phyloP scores from a whole-genome alignment of 2,113 vertebrate genomes.

The Peromyscus polionotus region DNA sequence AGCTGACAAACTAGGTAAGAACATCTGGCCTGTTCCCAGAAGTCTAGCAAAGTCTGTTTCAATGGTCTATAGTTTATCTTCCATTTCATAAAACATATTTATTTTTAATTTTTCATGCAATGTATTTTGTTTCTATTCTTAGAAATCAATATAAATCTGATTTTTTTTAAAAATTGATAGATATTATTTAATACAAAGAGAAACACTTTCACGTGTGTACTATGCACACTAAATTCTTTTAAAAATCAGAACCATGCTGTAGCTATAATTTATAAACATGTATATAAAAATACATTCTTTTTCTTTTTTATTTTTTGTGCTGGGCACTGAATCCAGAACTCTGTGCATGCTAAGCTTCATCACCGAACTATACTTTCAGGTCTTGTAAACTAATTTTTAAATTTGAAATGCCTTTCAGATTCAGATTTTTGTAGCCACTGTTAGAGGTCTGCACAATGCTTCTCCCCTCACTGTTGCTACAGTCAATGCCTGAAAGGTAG shows the following conservation, averaged over 20 bases:
- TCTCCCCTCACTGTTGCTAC: background rate
- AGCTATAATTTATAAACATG: background rate
- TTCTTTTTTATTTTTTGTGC: background rate
- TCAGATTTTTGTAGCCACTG: background rate
- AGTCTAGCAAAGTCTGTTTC: background rate
- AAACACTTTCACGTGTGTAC: background rate
- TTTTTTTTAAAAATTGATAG: background rate
- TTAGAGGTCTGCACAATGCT: background rate
- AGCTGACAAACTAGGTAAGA: background rate
- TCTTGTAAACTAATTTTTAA: background rate
- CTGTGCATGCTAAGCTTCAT: background rate
- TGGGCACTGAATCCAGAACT: background rate
- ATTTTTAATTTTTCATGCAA: background rate
- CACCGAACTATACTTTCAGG: background rate
- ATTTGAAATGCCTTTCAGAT: background rate
- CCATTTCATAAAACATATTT: background rate
- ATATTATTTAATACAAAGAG: background rate
- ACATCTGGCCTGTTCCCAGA: constrained; percentile 14
- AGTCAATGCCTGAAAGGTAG: background rate
- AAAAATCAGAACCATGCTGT: background rate
- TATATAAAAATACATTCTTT: background rate
- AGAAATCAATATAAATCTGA: background rate
- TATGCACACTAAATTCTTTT: background rate
- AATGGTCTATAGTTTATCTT: background rate
- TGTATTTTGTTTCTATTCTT: background rate